Base-by-base conservation (phyloP, 2,113 vertebrate genomes). In the Coptodon bakossiorum region DNA sequence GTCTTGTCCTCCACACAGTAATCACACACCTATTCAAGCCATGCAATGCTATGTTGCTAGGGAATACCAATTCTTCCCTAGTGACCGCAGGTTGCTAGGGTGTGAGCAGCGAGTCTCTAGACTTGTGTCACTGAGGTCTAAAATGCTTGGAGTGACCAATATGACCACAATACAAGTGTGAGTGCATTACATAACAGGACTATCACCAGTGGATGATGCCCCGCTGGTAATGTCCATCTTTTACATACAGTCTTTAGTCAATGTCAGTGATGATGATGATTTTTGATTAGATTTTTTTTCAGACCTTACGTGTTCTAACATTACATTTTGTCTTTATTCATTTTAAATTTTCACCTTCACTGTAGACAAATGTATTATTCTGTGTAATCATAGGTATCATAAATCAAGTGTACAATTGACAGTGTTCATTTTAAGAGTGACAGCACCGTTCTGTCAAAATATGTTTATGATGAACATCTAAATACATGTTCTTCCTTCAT, bases 381-480 rank as follows among this genome's bases (percentile, higher is more conserved):
- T 34, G 27, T 34, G 29, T 61, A 31, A 29, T 61, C 57, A 17
- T 31, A 17, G 57, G 57, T 10, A 10, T 9, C 16, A 34, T 17
- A 61, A 2, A 16, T 63, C 29, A 34, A 63, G 16, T 19, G 16
- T 29, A 63, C 29, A 10, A 63, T 29, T 36, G 31, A 36, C 9
- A 19, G 59, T 12, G 31, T 63, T 63, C 6, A n/a, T 3, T 63
- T 36, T 63, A 34, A 63, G 59, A 36, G 31, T 6, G 5, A 36
- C 31, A 63, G 6, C 59, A 63, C 5, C 5, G 0, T 36, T 19
- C 17, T n/a, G 29, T 34, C 9, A 66, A 66, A n/a, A 13, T 38
- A 38, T 5, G 61, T 38, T n/a, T 34, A 66, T n/a, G n/a, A 34
- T 11, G 31, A 0, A n/a, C 2, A 0, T 66, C 19, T 38, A n/a